phyloP scores from a whole-genome alignment of 92 coral and sea anemone genomes.

The Epizoanthus ramosus region DNA sequence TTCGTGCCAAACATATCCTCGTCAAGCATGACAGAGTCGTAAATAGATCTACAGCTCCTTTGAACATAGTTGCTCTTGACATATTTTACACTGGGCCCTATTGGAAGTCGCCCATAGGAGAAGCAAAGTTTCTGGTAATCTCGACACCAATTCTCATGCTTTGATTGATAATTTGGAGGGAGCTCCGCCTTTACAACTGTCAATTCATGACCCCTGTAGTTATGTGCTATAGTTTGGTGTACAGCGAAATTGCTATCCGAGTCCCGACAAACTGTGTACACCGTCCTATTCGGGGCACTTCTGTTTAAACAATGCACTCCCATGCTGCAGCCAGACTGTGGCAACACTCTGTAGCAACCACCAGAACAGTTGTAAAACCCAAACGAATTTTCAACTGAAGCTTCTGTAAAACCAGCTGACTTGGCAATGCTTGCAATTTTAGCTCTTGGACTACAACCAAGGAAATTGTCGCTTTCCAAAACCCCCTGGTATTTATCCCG shows the following conservation, averaged over 20 bases:
- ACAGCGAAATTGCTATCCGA: slow-evolving; percentile 57
- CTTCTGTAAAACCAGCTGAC: slow-evolving; percentile 55
- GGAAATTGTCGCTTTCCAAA: slow-evolving; percentile 40
- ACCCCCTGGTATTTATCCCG: slow-evolving; percentile 47
- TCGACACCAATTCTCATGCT: slow-evolving; percentile 55
- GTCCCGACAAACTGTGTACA: slow-evolving; percentile 62
- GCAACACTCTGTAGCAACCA: slow-evolving; percentile 37
- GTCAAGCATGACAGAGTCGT: slow-evolving; percentile 44
- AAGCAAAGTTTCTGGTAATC: slow-evolving; percentile 59
- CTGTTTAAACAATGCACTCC: slow-evolving; percentile 52
- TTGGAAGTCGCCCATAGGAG: slow-evolving; percentile 58
- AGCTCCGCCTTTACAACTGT: slow-evolving; percentile 46
- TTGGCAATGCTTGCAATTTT: slow-evolving; percentile 41
- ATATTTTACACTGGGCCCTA: slow-evolving; percentile 30
- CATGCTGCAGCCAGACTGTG: slow-evolving; percentile 34
- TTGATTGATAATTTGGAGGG: slow-evolving; percentile 34
- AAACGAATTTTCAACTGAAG: slow-evolving; percentile 56
- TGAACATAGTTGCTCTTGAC: background rate
- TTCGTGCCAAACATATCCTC: background rate
- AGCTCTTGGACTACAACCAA: slow-evolving; percentile 47
- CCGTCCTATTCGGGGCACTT: slow-evolving; percentile 22
- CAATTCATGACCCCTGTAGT: slow-evolving; percentile 45
- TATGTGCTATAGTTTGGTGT: slow-evolving; percentile 30
- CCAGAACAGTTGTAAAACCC: slow-evolving; percentile 48
- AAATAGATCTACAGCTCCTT: slow-evolving; percentile 22